Conservation (phyloP, 2,888 invertebrate species). For the Oscheius myriophilus region DNA sequence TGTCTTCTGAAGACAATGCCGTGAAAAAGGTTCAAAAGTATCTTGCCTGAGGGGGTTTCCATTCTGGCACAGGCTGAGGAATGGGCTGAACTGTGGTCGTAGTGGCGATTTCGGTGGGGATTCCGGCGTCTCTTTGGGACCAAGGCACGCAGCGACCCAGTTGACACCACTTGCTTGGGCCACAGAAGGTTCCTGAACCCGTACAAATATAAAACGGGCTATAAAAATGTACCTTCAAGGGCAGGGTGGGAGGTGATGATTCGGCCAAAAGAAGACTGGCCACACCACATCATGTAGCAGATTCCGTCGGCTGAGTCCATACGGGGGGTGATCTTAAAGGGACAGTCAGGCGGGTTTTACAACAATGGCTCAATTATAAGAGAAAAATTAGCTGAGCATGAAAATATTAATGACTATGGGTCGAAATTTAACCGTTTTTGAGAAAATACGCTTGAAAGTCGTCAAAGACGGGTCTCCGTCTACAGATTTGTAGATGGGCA, state of each 20-base stretch:
- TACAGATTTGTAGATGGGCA: too few relatives aligned
- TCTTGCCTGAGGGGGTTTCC: slow-evolving; percentile 23
- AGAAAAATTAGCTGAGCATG: too few relatives aligned
- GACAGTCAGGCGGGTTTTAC: too few relatives aligned
- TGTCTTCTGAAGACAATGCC: slow-evolving; percentile 47
- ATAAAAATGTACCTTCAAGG: slow-evolving; percentile 55
- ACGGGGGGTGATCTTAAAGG: slow-evolving; percentile 65
- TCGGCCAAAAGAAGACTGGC: slow-evolving; percentile 65
- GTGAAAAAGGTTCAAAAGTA: slow-evolving; percentile 12
- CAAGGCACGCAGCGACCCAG: slow-evolving; percentile 70
- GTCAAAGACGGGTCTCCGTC: too few relatives aligned
- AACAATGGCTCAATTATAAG: background rate
- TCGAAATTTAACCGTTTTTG: too few relatives aligned
- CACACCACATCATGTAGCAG: slow-evolving; percentile 72
- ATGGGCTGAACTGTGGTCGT: slow-evolving; percentile 39
- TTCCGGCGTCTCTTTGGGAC: slow-evolving; percentile 33
- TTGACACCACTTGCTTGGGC: slow-evolving; percentile 66
- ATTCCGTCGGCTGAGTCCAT: slow-evolving; percentile 68
- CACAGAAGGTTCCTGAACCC: slow-evolving; percentile 64
- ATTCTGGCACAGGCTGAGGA: slow-evolving; percentile 16
- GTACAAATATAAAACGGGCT: background rate
- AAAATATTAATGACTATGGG: too few relatives aligned
- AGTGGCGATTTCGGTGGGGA: slow-evolving; percentile 27
- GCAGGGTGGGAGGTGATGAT: slow-evolving; percentile 71
- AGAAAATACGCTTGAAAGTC: too few relatives aligned